Conservation (phyloP, 2,113 vertebrate genomes). For the Panthera tigris region DNA sequence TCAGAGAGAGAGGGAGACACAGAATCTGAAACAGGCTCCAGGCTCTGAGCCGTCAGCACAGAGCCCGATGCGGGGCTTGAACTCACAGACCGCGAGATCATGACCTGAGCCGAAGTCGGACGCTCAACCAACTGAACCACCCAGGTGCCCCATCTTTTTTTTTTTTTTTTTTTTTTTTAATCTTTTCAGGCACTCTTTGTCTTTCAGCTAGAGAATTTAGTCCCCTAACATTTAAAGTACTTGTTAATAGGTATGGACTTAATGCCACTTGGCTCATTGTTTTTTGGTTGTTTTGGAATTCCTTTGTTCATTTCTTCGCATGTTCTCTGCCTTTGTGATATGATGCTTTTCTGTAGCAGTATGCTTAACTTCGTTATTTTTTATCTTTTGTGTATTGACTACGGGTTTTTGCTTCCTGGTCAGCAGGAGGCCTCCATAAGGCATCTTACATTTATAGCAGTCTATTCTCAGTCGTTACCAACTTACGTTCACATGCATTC, state of each 20-base stretch:
- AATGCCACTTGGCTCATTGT: neutral
- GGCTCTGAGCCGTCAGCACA: too few relatives aligned
- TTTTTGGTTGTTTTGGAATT: neutral
- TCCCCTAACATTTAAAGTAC: neutral
- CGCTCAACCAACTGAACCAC: too few relatives aligned
- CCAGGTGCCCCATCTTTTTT: too few relatives aligned
- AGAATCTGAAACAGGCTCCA: too few relatives aligned
- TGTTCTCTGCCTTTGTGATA: neutral
- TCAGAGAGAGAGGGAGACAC: too few relatives aligned
- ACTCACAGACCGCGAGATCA: too few relatives aligned
- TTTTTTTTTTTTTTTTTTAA: neutral
- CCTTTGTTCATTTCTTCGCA: neutral
- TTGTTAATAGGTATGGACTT: neutral
- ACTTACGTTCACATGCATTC: neutral
- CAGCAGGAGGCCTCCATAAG: neutral
- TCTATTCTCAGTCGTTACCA: neutral
- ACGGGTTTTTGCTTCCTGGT: neutral
- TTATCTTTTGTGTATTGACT: neutral
- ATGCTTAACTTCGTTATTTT: neutral
- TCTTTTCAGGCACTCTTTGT: neutral
- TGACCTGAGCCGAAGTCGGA: too few relatives aligned
- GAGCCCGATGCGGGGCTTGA: rapidly evolving
- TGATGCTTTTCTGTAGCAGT: neutral
- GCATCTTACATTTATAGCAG: neutral
- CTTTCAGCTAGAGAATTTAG: neutral